Percentiles rank a stretch among this genome's conserved stretches.
Conservation (phyloP, 2,797 vertebrate species). For the Gobionotothen gibberifrons region DNA sequence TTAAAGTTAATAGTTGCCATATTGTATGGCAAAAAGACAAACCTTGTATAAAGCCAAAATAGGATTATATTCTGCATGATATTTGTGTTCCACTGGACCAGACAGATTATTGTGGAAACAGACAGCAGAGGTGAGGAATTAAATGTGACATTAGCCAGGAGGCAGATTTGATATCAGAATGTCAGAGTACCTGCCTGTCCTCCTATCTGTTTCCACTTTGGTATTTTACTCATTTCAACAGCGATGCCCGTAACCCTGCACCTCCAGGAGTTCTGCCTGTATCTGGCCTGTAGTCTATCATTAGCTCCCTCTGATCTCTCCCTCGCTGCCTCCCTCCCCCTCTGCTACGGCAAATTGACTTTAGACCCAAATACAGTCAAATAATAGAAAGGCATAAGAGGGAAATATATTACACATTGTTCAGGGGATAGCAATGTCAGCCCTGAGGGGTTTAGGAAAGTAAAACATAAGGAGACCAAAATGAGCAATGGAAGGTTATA, state of each 20-base stretch:
- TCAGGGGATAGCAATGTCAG: constrained; percentile 38
- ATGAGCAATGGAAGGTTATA: constrained; percentile 31
- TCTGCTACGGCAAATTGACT: constrained; percentile 46
- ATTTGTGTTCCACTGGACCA: not conserved
- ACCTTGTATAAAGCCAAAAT: not conserved
- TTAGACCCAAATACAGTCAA: constrained; percentile 37
- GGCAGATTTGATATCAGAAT: constrained; percentile 53
- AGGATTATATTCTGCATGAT: not conserved
- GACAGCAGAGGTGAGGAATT: constrained; percentile 38
- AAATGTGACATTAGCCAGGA: constrained; percentile 49
- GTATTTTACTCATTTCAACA: constrained; percentile 58
- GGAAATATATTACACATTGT: constrained; percentile 38
- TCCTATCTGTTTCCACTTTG: constrained; percentile 48
- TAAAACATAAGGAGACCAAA: constrained; percentile 34
- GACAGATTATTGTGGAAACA: constrained; percentile 5
- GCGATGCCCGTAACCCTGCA: constrained; percentile 42
- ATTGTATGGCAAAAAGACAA: not conserved
- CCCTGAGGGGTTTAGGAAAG: constrained; percentile 25
- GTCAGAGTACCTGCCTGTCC: constrained; percentile 41
- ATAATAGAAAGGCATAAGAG: constrained; percentile 29
- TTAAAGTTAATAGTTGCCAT: not conserved
- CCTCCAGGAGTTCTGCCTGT: constrained; percentile 54
- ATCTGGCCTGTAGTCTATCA: constrained; percentile 71
- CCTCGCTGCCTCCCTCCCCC: constrained; percentile 39
- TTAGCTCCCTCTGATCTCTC: constrained; percentile 51